Evolutionary conservation across 2,797 vertebrate genomes (phyloP), one percentile per base, ranked within the genome.

Genomic region (Silurus aristotelis): DNA sequence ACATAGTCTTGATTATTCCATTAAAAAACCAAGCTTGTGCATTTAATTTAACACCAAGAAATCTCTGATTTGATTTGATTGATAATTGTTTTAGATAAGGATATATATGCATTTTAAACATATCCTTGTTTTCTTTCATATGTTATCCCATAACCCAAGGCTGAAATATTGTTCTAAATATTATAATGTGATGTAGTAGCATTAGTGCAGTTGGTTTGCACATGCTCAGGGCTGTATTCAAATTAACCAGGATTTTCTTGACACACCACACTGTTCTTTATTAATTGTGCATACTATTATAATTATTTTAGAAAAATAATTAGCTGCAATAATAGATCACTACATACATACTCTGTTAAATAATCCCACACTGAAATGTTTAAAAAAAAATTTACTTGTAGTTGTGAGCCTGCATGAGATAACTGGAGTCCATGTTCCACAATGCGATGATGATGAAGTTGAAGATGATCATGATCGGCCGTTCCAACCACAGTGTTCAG

Each of bases 381-480:
- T 2, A 38, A 31, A 52, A 31, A 52, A 22, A 0, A 6, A 8
- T 67, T 90, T 67, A 95, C 95, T 89, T 93, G 93, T 66, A 95
- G 89, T 52, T 92, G 83, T 12, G 88, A 88, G 0, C 87, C 87
- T 46, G 91, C 90, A 12, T 13, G 60, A 27, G 88, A 80, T 1
- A 95, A 88, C 0, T 85, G 88, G 20, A 64, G 66, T 0, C 88
- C 68, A 9, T 92, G 90, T 87, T 87, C 87, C 67, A 56, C 83
- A 31, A 94, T 81, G 8, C 90, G 58, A 38, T 85, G 80, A 25
- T 77, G 63, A 22, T 83, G 48, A 52, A 38, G 38, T 0, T 38
- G 38, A 38, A 7, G 68, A 72, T 46, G 20, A 48, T 52, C 25
- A 27, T 79, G 60, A 25, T 85, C 80, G 12, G 66, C 66, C 25